Base-by-base conservation (phyloP, 2,888 invertebrate species). In the Drosophila ochracea region DNA sequence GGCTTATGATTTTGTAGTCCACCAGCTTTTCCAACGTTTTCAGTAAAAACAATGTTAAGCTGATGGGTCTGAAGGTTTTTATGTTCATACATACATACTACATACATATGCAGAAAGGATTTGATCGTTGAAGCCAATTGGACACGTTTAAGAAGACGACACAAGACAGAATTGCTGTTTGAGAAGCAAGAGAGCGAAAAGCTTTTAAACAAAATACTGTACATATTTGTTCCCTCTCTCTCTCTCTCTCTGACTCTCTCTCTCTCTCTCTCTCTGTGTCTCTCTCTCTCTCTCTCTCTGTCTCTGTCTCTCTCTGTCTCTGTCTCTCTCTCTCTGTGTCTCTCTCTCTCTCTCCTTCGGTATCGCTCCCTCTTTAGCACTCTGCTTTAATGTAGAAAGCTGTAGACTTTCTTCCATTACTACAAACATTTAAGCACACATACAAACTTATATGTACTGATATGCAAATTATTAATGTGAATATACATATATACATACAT, bases 381-480 rank as follows among this genome's bases (percentile, higher is more conserved):
- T 28, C 19, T 37, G 10, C 10, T 35, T 43, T 21, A 47, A 13
- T 16, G 30, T 16, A 35, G 63, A 52, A 30, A 52, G 52, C 30
- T 52, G 52, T n/a, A 52, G 7, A 52, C 52, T 30, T 52, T 52
- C 28, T 52, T 30, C 19, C 30, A 50, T 50, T 28, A 19, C 47
- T 19, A 19, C 19, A 10, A 16, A 16, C 33, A 31, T 25, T 25
- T 28, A 25, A 25, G 25, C 47, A 47, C 9, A 9, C 16, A 25
- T 16, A 47, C 21, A 47, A 25, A 4, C 25, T 16, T 9, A 47
- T 25, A 47, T 13, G 43, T n/a, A 43, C 9, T 16, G n/a, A n/a
- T 41, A 41, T 10, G n/a, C 4, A 35, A 16, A 35, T 35, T 35
- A 35, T 35, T 35, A 41, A 30, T 31, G 33, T 16, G 13, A 6